These are phyloP conservation scores for Vimba vimba DNA, from an alignment of 2,113 vertebrate species.

Conservation along the genomic window DNA sequence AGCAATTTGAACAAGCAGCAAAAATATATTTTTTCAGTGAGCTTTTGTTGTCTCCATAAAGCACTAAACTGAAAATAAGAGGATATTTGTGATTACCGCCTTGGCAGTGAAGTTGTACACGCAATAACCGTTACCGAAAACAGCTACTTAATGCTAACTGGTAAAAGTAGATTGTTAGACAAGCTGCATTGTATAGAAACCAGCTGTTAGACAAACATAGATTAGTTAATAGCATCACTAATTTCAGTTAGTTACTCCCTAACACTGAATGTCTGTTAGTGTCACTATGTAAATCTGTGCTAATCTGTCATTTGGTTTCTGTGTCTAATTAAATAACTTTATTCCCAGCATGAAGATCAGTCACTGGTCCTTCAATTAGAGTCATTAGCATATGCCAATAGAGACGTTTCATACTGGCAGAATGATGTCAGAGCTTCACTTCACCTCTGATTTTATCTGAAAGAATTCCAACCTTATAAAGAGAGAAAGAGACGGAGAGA, in stretches of 20 bases:
- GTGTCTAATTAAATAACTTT: constrained; percentile 40
- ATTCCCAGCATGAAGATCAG: constrained; percentile 36
- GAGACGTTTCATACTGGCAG: constrained; percentile 30
- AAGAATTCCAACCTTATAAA: not conserved
- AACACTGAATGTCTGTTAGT: not conserved
- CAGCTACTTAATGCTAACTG: not conserved
- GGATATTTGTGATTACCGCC: not conserved
- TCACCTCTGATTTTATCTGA: constrained; percentile 16
- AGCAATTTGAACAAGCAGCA: too few species aligned
- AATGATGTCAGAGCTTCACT: constrained; percentile 33
- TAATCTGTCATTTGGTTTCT: constrained; percentile 22
- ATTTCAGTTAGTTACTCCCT: not conserved
- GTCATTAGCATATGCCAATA: constrained; percentile 42
- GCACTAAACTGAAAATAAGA: not conserved
- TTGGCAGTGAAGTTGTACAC: not conserved
- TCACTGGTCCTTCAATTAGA: constrained; percentile 35
- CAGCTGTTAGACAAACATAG: not conserved
- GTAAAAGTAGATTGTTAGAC: not conserved
- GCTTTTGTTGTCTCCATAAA: not conserved
- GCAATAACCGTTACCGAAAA: too few species aligned
- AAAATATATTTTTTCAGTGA: too few species aligned
- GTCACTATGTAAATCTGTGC: constrained; percentile 19
- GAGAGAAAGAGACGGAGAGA: not conserved
- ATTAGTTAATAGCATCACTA: not conserved
- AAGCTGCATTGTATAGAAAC: not conserved